Base-by-base conservation (phyloP, 2,797 vertebrate genomes). In the Acrocephalus scirpaceus region DNA sequence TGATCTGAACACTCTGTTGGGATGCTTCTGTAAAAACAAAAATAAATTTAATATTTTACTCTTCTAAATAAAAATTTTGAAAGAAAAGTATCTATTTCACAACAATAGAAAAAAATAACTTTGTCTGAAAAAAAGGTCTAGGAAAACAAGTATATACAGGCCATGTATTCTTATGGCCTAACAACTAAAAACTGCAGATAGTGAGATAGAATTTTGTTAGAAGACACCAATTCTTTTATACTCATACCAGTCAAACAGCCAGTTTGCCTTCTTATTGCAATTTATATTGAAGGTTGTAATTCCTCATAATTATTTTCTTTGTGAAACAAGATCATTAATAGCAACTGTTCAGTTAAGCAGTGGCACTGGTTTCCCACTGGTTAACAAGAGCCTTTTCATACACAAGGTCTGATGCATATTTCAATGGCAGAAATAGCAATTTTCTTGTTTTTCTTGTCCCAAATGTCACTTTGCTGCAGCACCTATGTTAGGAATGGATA, bases 391-490 rank as follows among this genome's bases (percentile, higher is more conserved):
- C 6, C 15, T 42, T 86, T 86, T 23, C 17, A 36, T 48, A 48
- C 30, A 66, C 26, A 75, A 81, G 16, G 11, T 75, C 62, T 90
- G 60, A 88, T 70, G 26, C 17, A 87, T 83, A 82, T 91, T 93
- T 80, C 89, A 93, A n/a, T 61, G 57, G 5, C 36, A 86, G 30
- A 25, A 86, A 77, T 44, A 34, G 62, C 30, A 66, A 61, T 75
- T 90, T 80, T 88, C 21, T 36, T 86, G 58, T 94, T 95, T 95
- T 79, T 69, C 61, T 92, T 62, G 38, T 94, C 70, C 65, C n/a
- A 88, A 90, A 78, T 78, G 47, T 78, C 34, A 81, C 78, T 93
- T 88, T 94, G 51, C 44, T 1, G 2, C 58, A 66, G 44, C 60
- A 93, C 66, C 88, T 94, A n/a, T 60, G 38, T 70, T 78, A 78